Evolutionary conservation across 2,797 vertebrate species (phyloP), one percentile per base, ranked within the genome.

Genomic region (Hoplostethus mediterraneus): DNA sequence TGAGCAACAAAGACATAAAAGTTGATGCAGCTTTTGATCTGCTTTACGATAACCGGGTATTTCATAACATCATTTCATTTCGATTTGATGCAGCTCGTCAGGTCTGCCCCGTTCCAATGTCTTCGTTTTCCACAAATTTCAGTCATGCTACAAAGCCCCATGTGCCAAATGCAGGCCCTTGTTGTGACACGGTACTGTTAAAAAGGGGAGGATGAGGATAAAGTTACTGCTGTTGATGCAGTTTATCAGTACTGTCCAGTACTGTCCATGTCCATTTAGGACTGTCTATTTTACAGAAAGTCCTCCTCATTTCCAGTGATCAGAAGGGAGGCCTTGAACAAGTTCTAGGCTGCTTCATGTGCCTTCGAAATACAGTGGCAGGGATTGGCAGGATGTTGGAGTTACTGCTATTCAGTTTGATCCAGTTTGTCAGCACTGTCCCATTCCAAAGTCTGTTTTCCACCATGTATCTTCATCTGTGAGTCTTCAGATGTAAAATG

Each of bases 61-160:
- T 10, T 51, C 14, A 2, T 28, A 21, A 36, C 56, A 61, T 53
- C 28, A 14, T 62, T 10, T 75, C 25, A 9, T 6, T 73, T 70
- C 42, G 28, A 58, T 75, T 48, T 16, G 25, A 44, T 28, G 53
- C 44, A 63, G 51, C n/a, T 72, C 47, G 62, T 68, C 31, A 30
- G 51, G 11, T 55, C 14, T 0, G 21, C 7, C 38, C 21, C 8
- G n/a, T 7, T 36, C 38, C 51, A 65, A 2, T 6, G 12, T 64
- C 25, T n/a, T 45, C 7, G 40, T 45, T 5, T 17, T 53, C 21
- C 6, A 40, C 16, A 63, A 63, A 72, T 49, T 51, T 65, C 6
- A 16, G 12, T 51, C 36, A 17, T 68, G 12, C 3, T 63, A 6
- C 52, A 63, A n/a, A 67, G 53, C 21, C 45, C 3, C 48, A 4